Evolutionary conservation across 2,888 invertebrate genomes (phyloP), one percentile per base, ranked within the genome.

Genomic region (Polydrusus tereticollis): DNA sequence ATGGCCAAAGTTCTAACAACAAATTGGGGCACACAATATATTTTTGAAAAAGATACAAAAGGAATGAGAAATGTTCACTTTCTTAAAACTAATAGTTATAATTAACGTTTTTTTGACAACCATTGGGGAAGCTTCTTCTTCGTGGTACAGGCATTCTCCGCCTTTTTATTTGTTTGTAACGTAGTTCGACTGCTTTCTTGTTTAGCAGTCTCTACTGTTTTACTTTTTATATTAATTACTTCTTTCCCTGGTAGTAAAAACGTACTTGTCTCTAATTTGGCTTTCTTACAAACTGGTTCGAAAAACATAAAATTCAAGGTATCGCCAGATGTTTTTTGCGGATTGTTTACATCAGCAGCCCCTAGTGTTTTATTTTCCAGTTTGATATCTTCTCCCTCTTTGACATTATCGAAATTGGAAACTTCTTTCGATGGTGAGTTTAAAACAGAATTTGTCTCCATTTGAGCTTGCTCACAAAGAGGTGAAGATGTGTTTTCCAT

Each of bases 81-180:
- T 12, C 2, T 7, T 3, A 12, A 1, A n/a, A 36, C 36, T 12
- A 33, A 1, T 33, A 36, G 21, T 21, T 57, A 57, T 1, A 12
- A 12, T 33, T 59, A 12, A 14, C 26, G 23, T 12, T 65, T 65
- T 43, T 65, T 65, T 6, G 65, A 55, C 14, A 65, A 20, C 65
- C 64, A 64, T 18, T 1, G 20, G 20, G 64, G 64, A 38, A 64
- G 64, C 18, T 41, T 65, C n/a, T 57, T 65, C 29, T 57, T 65
- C 2, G 55, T 14, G 14, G 23, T 18, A 2, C 10, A 14, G 2
- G 16, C n/a, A 7, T 29, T n/a, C n/a, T 14, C 18, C 10, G 21
- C 10, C 10, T 2, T 7, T 43, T 60, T 41, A 12, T 29, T 6
- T 21, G 16, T 16, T 47, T 23, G 26, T 47, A 10, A 20, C 16